phyloP scores from a whole-genome alignment of 2,888 invertebrate species.

The Meganola albula region DNA sequence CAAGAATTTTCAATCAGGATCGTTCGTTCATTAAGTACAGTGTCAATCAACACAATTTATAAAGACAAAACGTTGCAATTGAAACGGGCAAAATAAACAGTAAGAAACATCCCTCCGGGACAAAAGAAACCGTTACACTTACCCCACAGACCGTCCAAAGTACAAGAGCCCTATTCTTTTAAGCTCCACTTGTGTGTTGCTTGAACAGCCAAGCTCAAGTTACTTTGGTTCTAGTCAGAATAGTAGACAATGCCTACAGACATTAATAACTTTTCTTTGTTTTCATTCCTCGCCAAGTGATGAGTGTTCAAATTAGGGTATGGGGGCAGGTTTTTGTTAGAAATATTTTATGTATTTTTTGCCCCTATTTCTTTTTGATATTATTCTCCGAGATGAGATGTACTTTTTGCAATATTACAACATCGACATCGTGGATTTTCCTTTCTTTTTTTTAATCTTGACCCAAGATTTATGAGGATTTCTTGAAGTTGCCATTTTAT shows the following conservation, averaged over 20 bases:
- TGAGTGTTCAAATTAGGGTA: conserved; percentile 36
- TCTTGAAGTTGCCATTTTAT: too few relatives aligned
- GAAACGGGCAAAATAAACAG: conserved; percentile 48
- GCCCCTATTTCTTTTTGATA: conserved; percentile 20
- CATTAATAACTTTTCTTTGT: conserved; percentile 74
- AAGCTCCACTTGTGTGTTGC: conserved; percentile 18
- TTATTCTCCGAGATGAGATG: too few relatives aligned
- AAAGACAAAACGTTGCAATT: conserved; percentile 45
- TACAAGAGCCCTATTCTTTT: conserved; percentile 32
- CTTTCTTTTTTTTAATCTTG: too few relatives aligned
- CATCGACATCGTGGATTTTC: too few relatives aligned
- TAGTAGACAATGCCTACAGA: conserved; percentile 64
- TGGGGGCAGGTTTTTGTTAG: conserved; percentile 27
- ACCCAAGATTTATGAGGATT: too few relatives aligned
- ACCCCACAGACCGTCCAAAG: conserved; percentile 45
- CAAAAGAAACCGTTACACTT: conserved; percentile 61
- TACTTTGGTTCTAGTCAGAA: conserved; percentile 46
- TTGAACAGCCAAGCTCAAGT: conserved; percentile 33
- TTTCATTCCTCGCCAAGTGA: conserved; percentile 46
- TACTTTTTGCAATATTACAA: too few relatives aligned
- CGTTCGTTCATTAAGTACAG: conserved; percentile 21
- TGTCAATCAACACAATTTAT: conserved; percentile 46
- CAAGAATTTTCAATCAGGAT: conserved; percentile 15
- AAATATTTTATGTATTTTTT: conserved; percentile 27
- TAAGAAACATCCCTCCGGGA: conserved; percentile 51